phyloP scores from a whole-genome alignment of 2,888 invertebrate species.

The Scelioninae gen. 1 region DNA sequence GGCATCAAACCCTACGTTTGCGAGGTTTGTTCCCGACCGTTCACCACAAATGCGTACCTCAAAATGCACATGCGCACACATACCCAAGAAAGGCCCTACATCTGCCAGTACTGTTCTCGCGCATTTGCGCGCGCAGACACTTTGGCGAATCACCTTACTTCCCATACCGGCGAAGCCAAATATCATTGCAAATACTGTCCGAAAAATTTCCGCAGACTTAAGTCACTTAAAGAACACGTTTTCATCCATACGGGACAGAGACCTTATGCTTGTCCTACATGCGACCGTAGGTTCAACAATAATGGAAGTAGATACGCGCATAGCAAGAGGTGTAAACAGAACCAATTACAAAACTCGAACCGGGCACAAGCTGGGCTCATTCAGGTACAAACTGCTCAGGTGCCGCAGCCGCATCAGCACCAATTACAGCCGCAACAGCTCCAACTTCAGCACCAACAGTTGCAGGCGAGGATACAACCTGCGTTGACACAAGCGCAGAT shows the following conservation, averaged over 20 bases:
- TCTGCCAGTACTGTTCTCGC: constrained; percentile 82
- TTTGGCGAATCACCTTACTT: constrained; percentile 82
- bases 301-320: constrained; percentile 83
- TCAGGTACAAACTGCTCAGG: constrained; percentile 58
- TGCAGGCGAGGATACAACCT: constrained; percentile 69
- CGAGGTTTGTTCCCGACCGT: constrained; percentile 82
- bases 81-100: constrained; percentile 82
- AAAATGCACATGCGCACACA: constrained; percentile 84
- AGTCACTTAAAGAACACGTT: constrained; percentile 82
- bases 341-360: constrained; percentile 78
- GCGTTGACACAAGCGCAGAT: constrained; percentile 73
- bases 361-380: constrained; percentile 70
- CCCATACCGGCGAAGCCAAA: constrained; percentile 83
- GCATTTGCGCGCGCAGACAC: constrained; percentile 83
- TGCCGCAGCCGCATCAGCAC: too few relatives aligned
- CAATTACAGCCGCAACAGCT: too few relatives aligned
- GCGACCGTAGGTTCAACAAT: constrained; percentile 82
- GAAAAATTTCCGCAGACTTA: constrained; percentile 81
- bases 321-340: constrained; percentile 83
- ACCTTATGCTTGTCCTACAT: constrained; percentile 83
- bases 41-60: constrained; percentile 82
- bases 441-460: constrained; percentile 13
- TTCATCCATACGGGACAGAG: constrained; percentile 83
- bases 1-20: constrained; percentile 83
- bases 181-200: constrained; percentile 83